Evolutionary conservation across 2,113 vertebrate species (phyloP), one percentile per base, ranked within the genome.

Genomic region (Sylvietta virens): DNA sequence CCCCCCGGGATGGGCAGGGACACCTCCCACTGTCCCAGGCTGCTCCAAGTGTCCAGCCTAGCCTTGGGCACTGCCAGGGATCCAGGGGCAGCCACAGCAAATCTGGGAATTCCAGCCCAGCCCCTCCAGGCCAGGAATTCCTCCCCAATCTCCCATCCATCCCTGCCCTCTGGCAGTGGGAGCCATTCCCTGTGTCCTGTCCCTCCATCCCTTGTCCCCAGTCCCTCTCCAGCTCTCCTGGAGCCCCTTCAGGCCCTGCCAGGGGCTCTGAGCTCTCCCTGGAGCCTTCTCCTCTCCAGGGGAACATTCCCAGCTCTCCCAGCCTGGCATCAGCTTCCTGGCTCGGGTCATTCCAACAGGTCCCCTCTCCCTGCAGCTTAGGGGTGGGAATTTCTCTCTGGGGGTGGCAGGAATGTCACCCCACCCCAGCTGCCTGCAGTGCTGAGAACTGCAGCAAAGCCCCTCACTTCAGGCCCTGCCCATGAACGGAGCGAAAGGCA

Each of bases 1-100:
- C 4, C 7, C 13, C 9, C 6, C 20, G 33, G 33, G 8, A 39
- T 18, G 23, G 31, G 13, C 61, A 53, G 28, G 20, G 69, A 67
- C 78, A 30, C 0, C 13, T 73, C 0, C 33, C 23, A 26, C 15
- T 11, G 0, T 4, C 19, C 69, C 69, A 45, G 8, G 4, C 0
- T 19, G 27, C 0, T 45, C 72, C 70, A 20, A 56, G 5, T 3
- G 0, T 44, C 37, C 50, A 57, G 0, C 10, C 70, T 35, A 40
- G 40, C 13, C 31, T 21, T 45, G 71, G 31, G 1, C 18, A 22
- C 18, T 28, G 0, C 24, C 33, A 57, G 53, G 14, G 33, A 57
- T 28, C 18, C 53, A 73, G 70, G 24, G 10, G 31, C 23, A 56
- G 31, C 39, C 31, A 4, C 23, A 44, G 9, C 12, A n/a, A n/a